Base-by-base conservation (phyloP, 2,888 invertebrate species). In the Amiota minor region DNA sequence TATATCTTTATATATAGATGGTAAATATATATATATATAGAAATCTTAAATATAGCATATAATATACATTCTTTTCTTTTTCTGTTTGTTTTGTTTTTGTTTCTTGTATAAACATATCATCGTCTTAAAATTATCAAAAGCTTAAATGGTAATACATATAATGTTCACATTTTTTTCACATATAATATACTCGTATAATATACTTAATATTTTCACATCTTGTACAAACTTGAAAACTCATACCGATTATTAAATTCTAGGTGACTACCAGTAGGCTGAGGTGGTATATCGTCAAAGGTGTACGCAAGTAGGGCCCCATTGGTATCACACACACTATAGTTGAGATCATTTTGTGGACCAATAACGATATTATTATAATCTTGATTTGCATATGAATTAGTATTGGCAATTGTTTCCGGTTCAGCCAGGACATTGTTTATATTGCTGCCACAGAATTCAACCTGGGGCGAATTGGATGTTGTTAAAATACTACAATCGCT, bases 191-290 rank as follows among this genome's bases (percentile, higher is more conserved):
- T 23, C 50, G 50, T n/a, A 11, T 50, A 1, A 47, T 65, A 9
- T 65, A 23, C n/a, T 23, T 47, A 45, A 11, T 35, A 35, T 35
- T 35, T 35, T 62, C 61, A 80, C 80, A 81, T 80, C 79, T 80
- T 80, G 77, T 81, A 86, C 77, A 83, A 77, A 75, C 75, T 86
- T 75, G 82, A 80, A 86, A 86, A 86, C 77, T 84, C 86, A 78
- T 80, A 87, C 81, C 81, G 77, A 78, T 83, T 87, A 76, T 85
- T 87, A 85, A 87, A 87, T 77, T 87, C 87, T 85, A 88, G 81
- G 80, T 87, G 87, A 83, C 86, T 88, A 79, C 87, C 85, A 77
- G 83, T 82, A 77, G 83, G 84, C 79, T 87, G 85, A 80, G 82
- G 84, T 77, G 85, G 86, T 76, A 83, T 73, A 72, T 87, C 88